Conservation (phyloP, 2,113 vertebrate genomes). For the Tamias sibiricus region DNA sequence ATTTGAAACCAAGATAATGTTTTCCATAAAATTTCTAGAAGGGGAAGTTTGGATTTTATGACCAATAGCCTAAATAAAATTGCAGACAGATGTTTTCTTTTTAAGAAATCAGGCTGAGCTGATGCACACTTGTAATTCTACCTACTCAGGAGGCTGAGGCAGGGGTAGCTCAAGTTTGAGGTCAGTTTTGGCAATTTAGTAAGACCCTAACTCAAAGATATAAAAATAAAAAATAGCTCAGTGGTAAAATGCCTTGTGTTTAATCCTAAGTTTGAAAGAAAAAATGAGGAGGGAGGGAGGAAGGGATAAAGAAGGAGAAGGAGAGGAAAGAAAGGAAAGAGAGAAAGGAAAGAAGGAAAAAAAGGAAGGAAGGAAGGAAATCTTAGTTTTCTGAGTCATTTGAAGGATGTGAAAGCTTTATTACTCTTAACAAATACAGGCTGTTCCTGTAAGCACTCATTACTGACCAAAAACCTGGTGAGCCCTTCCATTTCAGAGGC, state of each 20-base stretch:
- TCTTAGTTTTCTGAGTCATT: neutral
- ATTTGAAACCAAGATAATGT: neutral
- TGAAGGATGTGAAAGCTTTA: constrained; percentile 5
- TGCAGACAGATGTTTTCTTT: neutral
- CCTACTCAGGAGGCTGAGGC: too few species aligned
- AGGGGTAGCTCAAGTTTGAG: too few species aligned
- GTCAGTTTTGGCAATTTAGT: too few species aligned
- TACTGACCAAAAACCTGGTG: neutral
- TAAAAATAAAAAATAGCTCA: too few species aligned
- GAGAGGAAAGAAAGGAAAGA: too few species aligned
- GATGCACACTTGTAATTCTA: too few species aligned
- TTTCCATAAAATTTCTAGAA: neutral
- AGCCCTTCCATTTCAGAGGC: neutral
- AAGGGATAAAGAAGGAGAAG: too few species aligned
- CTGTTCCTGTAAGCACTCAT: neutral
- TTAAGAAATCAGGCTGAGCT: neutral
- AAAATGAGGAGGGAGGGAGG: too few species aligned
- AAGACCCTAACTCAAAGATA: too few species aligned
- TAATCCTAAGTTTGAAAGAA: too few species aligned
- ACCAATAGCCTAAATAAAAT: neutral
- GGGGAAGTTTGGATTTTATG: neutral
- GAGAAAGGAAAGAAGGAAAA: too few species aligned
- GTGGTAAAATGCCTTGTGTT: too few species aligned
- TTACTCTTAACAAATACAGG: neutral
- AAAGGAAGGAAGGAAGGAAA: neutral